These are phyloP conservation scores for Acropternis orthonyx DNA, from an alignment of 2,797 vertebrate genomes.

Conservation along the genomic window DNA sequence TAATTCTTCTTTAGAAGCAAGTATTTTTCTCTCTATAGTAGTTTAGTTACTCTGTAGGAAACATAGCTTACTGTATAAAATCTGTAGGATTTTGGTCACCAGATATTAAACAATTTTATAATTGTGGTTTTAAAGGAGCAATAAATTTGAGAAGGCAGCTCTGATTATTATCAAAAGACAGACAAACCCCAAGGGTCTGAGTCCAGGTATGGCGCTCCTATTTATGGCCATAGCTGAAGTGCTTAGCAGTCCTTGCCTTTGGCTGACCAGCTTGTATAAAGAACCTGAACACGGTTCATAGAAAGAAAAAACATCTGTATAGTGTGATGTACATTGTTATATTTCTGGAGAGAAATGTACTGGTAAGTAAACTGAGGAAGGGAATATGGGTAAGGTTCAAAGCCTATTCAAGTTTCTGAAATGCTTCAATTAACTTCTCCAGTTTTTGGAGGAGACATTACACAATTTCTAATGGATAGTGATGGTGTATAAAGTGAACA, in stretches of 20 bases:
- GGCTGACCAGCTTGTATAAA: neutral
- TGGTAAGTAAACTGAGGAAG: neutral
- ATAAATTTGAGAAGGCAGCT: neutral
- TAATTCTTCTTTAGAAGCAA: neutral
- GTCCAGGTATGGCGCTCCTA: neutral
- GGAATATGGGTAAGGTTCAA: neutral
- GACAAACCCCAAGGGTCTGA: neutral
- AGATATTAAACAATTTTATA: neutral
- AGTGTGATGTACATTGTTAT: neutral
- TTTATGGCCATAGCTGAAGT: accelerated
- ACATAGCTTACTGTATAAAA: neutral
- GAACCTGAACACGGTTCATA: neutral
- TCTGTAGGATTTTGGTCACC: neutral
- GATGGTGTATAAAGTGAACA: neutral
- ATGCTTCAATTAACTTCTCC: neutral
- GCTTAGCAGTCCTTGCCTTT: neutral
- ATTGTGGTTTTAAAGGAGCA: neutral
- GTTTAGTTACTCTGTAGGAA: neutral
- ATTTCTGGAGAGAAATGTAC: neutral
- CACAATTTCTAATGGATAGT: neutral
- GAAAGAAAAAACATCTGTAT: neutral
- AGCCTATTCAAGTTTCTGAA: neutral
- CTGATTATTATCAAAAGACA: neutral
- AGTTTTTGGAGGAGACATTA: neutral
- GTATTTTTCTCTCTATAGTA: neutral